phyloP scores from a whole-genome alignment of 2,797 vertebrate genomes.

The Mormyrops attenuatus region DNA sequence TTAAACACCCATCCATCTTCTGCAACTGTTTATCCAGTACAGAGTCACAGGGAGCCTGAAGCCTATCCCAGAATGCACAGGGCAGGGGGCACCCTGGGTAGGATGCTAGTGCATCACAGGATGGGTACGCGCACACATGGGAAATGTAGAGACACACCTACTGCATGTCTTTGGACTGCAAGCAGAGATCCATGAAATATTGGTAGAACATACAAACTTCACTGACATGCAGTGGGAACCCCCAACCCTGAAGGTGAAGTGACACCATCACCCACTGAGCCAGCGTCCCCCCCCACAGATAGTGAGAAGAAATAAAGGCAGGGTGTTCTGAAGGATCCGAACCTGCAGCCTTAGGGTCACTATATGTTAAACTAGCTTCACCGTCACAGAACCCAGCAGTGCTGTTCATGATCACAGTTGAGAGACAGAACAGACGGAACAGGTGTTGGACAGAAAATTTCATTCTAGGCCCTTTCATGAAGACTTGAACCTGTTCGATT shows the following conservation, averaged over 20 bases:
- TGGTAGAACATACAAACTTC: neutral
- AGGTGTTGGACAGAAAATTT: neutral
- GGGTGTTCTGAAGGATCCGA: neutral
- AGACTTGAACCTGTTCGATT: neutral
- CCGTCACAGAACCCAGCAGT: neutral
- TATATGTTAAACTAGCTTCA: neutral
- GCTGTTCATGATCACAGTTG: neutral
- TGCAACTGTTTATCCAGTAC: neutral
- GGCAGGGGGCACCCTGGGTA: neutral
- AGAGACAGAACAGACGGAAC: neutral
- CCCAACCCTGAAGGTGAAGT: neutral
- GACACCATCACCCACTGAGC: neutral
- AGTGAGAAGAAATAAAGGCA: neutral
- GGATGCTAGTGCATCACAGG: neutral
- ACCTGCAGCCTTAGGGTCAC: neutral
- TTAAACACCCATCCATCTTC: neutral
- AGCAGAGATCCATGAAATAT: neutral
- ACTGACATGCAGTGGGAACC: neutral
- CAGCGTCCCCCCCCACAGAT: neutral
- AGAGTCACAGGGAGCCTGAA: neutral
- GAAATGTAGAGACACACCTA: neutral
- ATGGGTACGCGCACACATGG: neutral
- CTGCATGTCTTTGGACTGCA: neutral
- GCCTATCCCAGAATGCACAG: neutral
- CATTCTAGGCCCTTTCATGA: neutral